These are phyloP conservation scores for Meloidogyne hapla DNA, from an alignment of 1,140 invertebrate species.

Conservation along the genomic window DNA sequence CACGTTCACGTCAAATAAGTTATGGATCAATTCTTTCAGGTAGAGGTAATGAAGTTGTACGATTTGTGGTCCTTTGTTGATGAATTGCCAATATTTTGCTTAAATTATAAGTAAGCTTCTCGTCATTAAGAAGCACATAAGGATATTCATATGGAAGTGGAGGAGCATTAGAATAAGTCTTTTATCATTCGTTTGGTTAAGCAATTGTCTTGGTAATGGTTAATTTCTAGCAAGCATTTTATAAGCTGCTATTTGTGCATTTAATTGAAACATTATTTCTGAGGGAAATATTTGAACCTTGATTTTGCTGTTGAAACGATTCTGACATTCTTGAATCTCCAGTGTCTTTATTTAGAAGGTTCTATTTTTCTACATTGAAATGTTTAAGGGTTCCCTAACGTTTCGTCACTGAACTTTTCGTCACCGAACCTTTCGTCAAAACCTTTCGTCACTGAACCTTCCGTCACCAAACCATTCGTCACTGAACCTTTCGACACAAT, in stretches of 20 bases:
- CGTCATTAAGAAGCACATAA: slow-evolving; percentile 44
- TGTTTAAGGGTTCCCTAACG: no score
- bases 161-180: slow-evolving; percentile 18
- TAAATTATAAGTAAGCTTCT: slow-evolving; percentile 62
- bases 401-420: no score
- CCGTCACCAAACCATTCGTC: no score
- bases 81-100: slow-evolving; percentile 48
- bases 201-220: slow-evolving; percentile 69
- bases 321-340: neutral
- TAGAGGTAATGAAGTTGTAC: slow-evolving; percentile 83
- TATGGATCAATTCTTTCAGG: slow-evolving; percentile 88
- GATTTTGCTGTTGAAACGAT: neutral
- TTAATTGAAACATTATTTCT: slow-evolving; percentile 73
- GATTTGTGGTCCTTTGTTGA: slow-evolving; percentile 65
- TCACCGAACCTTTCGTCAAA: no score
- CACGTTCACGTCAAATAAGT: slow-evolving; percentile 85
- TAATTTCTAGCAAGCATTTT: slow-evolving; percentile 84
- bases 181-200: slow-evolving; percentile 40
- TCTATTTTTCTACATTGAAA: no score
- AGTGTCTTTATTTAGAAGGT: neutral
- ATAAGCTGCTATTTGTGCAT: slow-evolving; percentile 92
- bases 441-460: no score
- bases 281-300: slow-evolving; percentile 8
- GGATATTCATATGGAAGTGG: slow-evolving; percentile 39
- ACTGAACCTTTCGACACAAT: no score